Conservation (phyloP, 2,797 vertebrate species). For the Distichodus sexfasciatus region DNA sequence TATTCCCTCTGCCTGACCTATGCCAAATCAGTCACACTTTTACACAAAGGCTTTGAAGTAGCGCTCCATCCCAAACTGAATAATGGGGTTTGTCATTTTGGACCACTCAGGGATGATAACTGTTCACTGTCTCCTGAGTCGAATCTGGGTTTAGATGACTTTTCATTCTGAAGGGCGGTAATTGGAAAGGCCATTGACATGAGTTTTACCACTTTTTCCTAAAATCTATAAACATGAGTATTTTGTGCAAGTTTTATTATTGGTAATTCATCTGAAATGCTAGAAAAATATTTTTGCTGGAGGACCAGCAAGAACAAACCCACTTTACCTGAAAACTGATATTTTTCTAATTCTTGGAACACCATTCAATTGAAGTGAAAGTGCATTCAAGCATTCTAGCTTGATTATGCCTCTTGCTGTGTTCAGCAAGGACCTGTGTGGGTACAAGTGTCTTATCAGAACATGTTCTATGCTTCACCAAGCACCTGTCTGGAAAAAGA, state of each 20-base stretch:
- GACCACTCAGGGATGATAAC: not conserved
- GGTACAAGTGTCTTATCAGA: conserved; percentile 3
- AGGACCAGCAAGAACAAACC: too few relatives aligned
- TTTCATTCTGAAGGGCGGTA: conserved; percentile 1
- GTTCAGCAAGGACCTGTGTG: not conserved
- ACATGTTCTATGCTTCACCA: not conserved
- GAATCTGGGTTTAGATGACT: not conserved
- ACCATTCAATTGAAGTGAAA: not conserved
- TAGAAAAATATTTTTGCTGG: too few relatives aligned
- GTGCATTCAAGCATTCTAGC: not conserved
- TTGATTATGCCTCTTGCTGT: not conserved
- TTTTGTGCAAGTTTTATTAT: too few relatives aligned
- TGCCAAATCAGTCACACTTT: not conserved
- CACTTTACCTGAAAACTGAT: too few relatives aligned
- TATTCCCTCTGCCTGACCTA: not conserved
- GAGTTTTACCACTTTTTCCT: too few relatives aligned
- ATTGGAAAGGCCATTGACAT: not conserved
- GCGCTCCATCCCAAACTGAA: not conserved
- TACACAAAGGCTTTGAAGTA: not conserved
- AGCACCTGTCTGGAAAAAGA: not conserved
- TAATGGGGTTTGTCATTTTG: not conserved
- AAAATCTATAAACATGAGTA: too few relatives aligned
- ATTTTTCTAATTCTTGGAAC: too few relatives aligned
- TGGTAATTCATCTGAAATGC: too few relatives aligned
- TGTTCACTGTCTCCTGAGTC: not conserved